Percentiles rank a stretch among this genome's conserved stretches.
Conservation (phyloP, 2,888 invertebrate genomes). For the Alitta virens region DNA sequence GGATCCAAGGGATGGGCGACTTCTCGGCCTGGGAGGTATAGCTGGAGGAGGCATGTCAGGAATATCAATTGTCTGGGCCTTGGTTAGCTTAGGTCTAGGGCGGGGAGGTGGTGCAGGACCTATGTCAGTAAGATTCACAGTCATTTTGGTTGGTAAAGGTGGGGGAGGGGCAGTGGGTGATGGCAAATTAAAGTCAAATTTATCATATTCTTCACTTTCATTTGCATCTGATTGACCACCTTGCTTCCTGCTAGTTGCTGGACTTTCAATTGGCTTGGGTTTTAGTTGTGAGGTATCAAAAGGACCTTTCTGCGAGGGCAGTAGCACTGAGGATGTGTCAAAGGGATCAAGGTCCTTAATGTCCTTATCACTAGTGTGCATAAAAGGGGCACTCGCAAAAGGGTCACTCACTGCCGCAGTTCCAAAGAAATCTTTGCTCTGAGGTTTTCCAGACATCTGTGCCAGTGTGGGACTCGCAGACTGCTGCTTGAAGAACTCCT, state of each 20-base stretch:
- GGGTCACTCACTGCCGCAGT: slow-evolving; percentile 8
- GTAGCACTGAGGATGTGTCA: slow-evolving; percentile 12
- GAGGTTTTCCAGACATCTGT: neutral
- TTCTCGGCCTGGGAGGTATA: neutral
- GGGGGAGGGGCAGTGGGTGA: slow-evolving; percentile 12
- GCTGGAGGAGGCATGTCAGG: neutral
- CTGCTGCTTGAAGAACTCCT: neutral
- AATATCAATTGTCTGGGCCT: neutral
- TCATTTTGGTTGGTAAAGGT: slow-evolving; percentile 7
- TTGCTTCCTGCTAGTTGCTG: neutral
- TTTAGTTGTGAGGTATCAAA: slow-evolving; percentile 15
- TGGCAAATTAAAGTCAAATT: slow-evolving; percentile 11
- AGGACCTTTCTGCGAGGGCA: slow-evolving; percentile 3
- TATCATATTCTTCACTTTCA: neutral
- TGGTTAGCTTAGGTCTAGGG: neutral
- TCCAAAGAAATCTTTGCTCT: neutral
- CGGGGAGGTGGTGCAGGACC: slow-evolving; percentile 15
- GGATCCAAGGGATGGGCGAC: neutral
- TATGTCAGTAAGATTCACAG: slow-evolving; percentile 2
- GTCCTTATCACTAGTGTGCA: slow-evolving; percentile 4
- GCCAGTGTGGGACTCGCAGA: neutral
- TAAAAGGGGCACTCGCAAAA: slow-evolving; percentile 10
- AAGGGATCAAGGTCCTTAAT: slow-evolving; percentile 13
- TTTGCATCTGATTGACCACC: neutral
- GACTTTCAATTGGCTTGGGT: slow-evolving; percentile 4